Conservation (phyloP, 2,113 vertebrate genomes). For the Mesitornis unicolor region DNA sequence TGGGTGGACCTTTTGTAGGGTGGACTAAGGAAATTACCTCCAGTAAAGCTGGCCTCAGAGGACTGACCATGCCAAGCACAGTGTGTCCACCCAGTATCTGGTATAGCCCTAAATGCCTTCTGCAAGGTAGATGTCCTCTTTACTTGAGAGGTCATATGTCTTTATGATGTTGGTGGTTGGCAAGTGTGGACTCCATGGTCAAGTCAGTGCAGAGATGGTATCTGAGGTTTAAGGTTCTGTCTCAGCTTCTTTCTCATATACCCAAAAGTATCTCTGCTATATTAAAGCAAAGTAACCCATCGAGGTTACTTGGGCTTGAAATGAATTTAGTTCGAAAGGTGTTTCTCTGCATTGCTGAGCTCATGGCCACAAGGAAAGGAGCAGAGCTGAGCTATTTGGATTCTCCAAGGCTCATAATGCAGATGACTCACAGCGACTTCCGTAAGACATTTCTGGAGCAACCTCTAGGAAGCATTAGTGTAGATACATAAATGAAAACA, state of each 20-base stretch:
- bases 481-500: neutral
- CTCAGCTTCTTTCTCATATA: neutral
- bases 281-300: neutral
- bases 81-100: fast-evolving
- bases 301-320: neutral
- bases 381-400: neutral
- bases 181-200: neutral
- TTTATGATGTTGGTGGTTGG: neutral
- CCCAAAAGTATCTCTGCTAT: neutral
- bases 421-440: neutral
- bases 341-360: neutral
- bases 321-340: neutral
- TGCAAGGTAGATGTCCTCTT: neutral
- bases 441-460: neutral
- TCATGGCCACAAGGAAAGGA: neutral
- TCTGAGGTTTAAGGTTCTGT: neutral
- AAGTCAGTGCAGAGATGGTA: too few species aligned
- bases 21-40: neutral
- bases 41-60: neutral
- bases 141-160: neutral
- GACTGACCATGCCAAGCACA: neutral
- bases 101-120: neutral
- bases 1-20: neutral
- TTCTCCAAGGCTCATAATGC: neutral
- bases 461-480: neutral